phyloP scores from a whole-genome alignment of 1,140 invertebrate genomes.

The Drosophila ambigua region DNA sequence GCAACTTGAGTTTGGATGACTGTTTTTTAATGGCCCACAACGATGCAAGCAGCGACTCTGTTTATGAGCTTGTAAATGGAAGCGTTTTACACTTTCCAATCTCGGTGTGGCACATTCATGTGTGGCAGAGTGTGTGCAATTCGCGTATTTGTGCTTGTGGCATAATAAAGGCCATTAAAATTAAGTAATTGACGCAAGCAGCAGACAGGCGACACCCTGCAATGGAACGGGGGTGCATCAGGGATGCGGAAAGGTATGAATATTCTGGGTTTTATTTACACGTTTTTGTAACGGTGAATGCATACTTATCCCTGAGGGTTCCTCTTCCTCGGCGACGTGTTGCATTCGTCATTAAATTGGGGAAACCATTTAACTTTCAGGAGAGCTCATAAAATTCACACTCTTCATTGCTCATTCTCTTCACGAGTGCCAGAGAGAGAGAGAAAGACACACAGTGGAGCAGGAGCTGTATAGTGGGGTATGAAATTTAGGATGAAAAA shows the following conservation, averaged over 20 bases:
- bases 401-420: conserved; percentile 32
- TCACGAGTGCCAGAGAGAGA: too few relatives aligned
- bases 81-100: conserved; percentile 58
- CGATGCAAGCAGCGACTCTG: conserved; percentile 23
- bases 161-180: conserved; percentile 70
- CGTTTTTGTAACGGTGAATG: not conserved
- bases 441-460: conserved; percentile 24
- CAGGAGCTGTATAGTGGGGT: too few relatives aligned
- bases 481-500: too few relatives aligned
- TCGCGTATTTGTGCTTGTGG: conserved; percentile 25
- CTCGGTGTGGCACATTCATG: conserved; percentile 42
- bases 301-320: conserved; percentile 2
- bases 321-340: conserved; percentile 4
- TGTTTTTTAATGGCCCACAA: conserved; percentile 44
- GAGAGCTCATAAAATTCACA: conserved; percentile 66
- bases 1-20: conserved; percentile 26
- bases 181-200: conserved; percentile 67
- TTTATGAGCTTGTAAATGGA: conserved; percentile 53
- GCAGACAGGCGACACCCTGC: conserved; percentile 32
- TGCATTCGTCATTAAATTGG: conserved; percentile 57
- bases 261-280: conserved; percentile 4
- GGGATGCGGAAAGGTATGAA: conserved; percentile 41
- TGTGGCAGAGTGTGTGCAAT: conserved; percentile 9
- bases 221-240: not conserved
- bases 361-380: conserved; percentile 59